phyloP scores from a whole-genome alignment of 2,888 invertebrate genomes.

The Danaus chrysippus region DNA sequence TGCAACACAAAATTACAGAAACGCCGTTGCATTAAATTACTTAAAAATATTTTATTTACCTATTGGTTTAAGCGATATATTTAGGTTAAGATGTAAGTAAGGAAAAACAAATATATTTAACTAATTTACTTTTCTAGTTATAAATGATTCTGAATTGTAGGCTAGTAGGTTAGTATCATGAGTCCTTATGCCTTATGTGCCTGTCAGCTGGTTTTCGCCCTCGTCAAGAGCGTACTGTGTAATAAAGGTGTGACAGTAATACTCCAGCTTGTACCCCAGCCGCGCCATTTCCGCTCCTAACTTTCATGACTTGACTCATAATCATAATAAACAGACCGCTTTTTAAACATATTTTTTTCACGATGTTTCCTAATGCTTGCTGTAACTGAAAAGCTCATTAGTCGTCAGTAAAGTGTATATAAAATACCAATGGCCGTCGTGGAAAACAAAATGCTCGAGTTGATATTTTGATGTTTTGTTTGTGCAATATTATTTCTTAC shows the following conservation, averaged over 20 bases:
- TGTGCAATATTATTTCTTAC: no score
- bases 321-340: conserved; percentile 70
- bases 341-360: conserved; percentile 60
- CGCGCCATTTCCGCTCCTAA: conserved; percentile 69
- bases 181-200: conserved; percentile 17
- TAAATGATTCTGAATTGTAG: not conserved
- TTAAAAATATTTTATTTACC: no score
- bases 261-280: conserved; percentile 42
- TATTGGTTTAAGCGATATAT: no score
- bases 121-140: not conserved
- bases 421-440: conserved; percentile 1
- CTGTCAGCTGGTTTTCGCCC: conserved; percentile 29
- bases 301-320: conserved; percentile 67
- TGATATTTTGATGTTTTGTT: no score
- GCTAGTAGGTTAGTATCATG: conserved; percentile 3
- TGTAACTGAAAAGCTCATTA: conserved; percentile 50
- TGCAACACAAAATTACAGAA: no score
- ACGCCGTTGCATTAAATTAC: no score
- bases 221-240: conserved; percentile 44
- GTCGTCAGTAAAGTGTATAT: conserved; percentile 17
- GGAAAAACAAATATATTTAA: no score
- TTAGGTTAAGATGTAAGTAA: no score
- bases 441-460: no score
- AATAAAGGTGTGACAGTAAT: conserved; percentile 50
- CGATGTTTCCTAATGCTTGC: conserved; percentile 56